Evolutionary conservation across 2,113 vertebrate species (phyloP), one percentile per base, ranked within the genome.

Genomic region (Noturus placidus): DNA sequence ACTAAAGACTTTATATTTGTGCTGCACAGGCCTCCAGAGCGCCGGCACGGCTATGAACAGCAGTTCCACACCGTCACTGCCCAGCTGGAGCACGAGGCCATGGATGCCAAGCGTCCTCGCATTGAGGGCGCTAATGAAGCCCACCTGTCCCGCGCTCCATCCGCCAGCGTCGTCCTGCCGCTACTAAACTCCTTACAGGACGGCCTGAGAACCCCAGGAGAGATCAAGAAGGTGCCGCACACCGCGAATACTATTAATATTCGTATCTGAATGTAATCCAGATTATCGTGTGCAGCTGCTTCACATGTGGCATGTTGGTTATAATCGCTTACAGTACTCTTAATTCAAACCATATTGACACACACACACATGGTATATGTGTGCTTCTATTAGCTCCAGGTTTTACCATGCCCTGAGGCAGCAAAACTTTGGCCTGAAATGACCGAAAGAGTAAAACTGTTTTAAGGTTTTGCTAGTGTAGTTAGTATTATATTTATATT

Each of bases 21-120:
- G 19, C 70, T 0, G 77, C 61, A 46, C 90, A 99, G 98, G 95
- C 98, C 98, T 92, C 97, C 98, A 82, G 98, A 99, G 93, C 96
- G 97, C 92, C 96, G 97, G 89, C 96, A 97, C 93, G 97, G 95
- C 88, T 99, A 99, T 90, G 98, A 99, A 50, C 97, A 97, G 88
- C 96, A 96, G 91, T 99, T 97, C 91, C 96, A 97, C 91, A 93
- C 96, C 54, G 90, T 96, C 85, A 92, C 95, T 22, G 91, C 95
- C 74, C 96, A 97, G 83, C 82, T 93, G 33, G 98, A 99, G 67
- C 97, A 98, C 86, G 98, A 99, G 83, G 93, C 94, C 42, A 86
- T 97, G 94, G 98, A 99, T 54, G 91, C 96, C 8, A 99, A 99
- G 92, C 95, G 98, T 78, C 97, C 97, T 52, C 97, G 98, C 83